phyloP scores from a whole-genome alignment of 2,113 vertebrate species.

The Turnix velox region DNA sequence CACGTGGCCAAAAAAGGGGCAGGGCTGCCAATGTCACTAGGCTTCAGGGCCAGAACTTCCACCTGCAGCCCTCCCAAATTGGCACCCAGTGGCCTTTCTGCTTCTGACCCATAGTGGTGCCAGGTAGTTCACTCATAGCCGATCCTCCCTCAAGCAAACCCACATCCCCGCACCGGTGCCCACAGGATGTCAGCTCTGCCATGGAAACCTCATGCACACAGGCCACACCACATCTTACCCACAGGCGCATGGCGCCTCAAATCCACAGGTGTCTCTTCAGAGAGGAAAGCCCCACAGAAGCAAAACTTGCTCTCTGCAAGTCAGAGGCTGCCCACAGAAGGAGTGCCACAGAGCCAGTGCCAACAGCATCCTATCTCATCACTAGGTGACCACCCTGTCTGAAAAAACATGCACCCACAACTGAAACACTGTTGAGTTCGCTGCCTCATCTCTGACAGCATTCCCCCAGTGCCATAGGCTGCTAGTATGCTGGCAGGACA shows the following conservation, averaged over 20 bases:
- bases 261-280: neutral
- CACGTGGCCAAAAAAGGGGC: rapidly evolving
- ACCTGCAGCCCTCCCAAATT: rapidly evolving
- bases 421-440: rapidly evolving
- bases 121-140: rapidly evolving
- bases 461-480: neutral
- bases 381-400: rapidly evolving
- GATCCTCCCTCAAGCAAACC: rapidly evolving
- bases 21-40: rapidly evolving
- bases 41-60: neutral
- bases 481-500: rapidly evolving
- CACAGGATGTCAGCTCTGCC: rapidly evolving
- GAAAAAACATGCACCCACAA: rapidly evolving
- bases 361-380: neutral
- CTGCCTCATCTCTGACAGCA: neutral
- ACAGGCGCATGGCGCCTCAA: rapidly evolving
- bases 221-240: neutral
- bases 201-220: rapidly evolving
- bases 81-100: rapidly evolving
- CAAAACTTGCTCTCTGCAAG: neutral
- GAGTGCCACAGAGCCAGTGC: rapidly evolving
- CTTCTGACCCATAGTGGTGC: rapidly evolving
- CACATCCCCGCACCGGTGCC: neutral
- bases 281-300: neutral
- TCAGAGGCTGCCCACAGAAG: neutral